Percentiles rank a stretch among this genome's conserved stretches.
Conservation (phyloP, 2,797 vertebrate species). For the Lacerta agilis region DNA sequence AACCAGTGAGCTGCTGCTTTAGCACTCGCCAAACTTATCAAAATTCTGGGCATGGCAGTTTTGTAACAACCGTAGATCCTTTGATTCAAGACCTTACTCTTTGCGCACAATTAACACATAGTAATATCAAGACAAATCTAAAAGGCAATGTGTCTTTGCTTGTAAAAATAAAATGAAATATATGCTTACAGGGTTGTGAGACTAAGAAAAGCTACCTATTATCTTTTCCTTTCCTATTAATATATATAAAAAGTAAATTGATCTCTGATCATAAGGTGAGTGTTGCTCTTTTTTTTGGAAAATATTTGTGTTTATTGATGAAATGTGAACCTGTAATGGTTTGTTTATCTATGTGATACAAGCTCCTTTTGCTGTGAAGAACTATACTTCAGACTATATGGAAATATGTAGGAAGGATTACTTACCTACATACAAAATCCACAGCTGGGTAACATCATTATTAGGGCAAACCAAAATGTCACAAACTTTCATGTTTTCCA, state of each 20-base stretch:
- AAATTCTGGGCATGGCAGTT: constrained; percentile 5
- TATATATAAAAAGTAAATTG: background rate
- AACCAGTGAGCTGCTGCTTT: constrained; percentile 29
- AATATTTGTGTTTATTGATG: background rate
- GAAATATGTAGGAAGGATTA: background rate
- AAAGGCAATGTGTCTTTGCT: constrained; percentile 1
- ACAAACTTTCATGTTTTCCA: too few relatives aligned
- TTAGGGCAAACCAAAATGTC: too few relatives aligned
- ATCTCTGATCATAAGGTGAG: background rate
- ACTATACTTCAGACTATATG: background rate
- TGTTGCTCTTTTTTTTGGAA: background rate
- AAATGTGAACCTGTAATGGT: background rate
- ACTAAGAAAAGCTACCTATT: background rate
- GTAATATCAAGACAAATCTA: constrained; percentile 29
- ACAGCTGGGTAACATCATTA: too few relatives aligned
- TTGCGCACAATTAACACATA: constrained; percentile 26
- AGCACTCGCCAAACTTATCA: constrained; percentile 35
- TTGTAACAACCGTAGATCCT: constrained; percentile 23
- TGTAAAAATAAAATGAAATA: background rate
- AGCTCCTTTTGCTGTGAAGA: background rate
- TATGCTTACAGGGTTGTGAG: background rate
- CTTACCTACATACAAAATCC: too few relatives aligned
- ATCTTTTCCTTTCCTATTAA: background rate
- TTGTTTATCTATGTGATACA: background rate
- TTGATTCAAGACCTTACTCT: constrained; percentile 33